These are phyloP conservation scores for Sogatella furcifera DNA, from an alignment of 1,140 invertebrate species.

Conservation along the genomic window DNA sequence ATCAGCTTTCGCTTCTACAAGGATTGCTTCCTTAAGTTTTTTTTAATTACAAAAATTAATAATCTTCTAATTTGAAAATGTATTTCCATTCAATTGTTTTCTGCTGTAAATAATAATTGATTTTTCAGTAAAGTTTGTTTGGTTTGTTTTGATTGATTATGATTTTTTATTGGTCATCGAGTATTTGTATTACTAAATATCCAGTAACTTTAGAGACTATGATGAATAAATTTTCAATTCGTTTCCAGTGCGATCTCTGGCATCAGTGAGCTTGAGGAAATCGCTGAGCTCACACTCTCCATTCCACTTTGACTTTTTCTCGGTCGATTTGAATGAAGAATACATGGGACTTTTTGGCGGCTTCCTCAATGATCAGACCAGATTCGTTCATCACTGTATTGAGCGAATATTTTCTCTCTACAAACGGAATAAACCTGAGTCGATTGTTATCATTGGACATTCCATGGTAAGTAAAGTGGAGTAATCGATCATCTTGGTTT, in stretches of 20 bases:
- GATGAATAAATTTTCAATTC: conserved; percentile 1
- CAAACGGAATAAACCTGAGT: conserved; percentile 40
- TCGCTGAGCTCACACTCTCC: conserved; percentile 42
- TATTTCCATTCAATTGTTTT: no score
- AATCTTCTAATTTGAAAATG: no score
- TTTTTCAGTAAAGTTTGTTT: no score
- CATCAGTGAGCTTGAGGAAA: conserved; percentile 77
- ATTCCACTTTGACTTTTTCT: conserved; percentile 82
- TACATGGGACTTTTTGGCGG: conserved; percentile 67
- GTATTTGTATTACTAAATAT: no score
- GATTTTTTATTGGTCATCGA: not conserved
- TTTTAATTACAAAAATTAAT: no score
- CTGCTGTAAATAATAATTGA: no score
- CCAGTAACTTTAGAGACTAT: no score
- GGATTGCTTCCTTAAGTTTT: no score
- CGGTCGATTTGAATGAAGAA: conserved; percentile 73
- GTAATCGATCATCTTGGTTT: not conserved
- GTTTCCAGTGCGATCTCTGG: conserved; percentile 66
- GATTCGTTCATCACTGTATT: conserved; percentile 62
- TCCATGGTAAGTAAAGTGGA: conserved; percentile 61
- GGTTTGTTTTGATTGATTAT: no score
- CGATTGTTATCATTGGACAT: conserved; percentile 75
- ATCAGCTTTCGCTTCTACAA: no score
- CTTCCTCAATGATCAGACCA: conserved; percentile 61
- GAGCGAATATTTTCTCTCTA: conserved; percentile 64